phyloP scores from a whole-genome alignment of 2,113 vertebrate genomes.

The Nibea albiflora region DNA sequence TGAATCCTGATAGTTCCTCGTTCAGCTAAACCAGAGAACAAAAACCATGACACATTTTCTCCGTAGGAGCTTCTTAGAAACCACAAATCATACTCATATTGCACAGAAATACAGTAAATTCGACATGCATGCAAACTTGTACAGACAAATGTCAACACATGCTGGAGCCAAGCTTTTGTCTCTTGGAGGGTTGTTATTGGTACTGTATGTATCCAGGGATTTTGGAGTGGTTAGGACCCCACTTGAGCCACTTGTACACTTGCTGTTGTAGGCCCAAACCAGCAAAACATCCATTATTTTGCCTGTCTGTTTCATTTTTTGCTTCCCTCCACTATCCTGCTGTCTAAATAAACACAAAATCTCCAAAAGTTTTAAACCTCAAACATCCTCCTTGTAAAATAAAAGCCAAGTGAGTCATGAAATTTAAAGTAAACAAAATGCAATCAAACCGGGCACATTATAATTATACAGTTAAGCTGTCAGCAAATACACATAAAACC shows the following conservation, averaged over 20 bases:
- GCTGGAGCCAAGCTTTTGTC: background rate
- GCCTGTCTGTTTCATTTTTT: background rate
- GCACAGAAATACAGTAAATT: background rate
- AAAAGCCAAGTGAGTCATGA: background rate
- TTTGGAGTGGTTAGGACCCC: background rate
- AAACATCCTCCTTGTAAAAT: background rate
- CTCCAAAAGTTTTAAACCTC: background rate
- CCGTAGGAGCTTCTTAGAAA: slow-evolving; percentile 10
- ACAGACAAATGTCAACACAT: slow-evolving; percentile 7
- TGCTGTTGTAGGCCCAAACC: background rate
- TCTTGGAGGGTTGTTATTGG: background rate
- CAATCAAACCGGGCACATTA: background rate
- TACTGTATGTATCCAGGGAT: background rate
- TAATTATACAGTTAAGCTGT: background rate
- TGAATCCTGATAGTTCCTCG: slow-evolving; percentile 33
- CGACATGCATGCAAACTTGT: background rate
- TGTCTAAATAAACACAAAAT: background rate
- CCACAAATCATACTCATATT: slow-evolving; percentile 11
- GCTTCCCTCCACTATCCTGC: background rate
- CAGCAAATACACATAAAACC: slow-evolving; percentile 19
- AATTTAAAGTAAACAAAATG: background rate
- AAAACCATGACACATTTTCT: slow-evolving; percentile 19
- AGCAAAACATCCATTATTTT: background rate
- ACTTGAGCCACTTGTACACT: background rate
- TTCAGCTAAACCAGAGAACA: background rate